Conservation (phyloP, 2,797 vertebrate species). For the Zenarchopterus dispar region DNA sequence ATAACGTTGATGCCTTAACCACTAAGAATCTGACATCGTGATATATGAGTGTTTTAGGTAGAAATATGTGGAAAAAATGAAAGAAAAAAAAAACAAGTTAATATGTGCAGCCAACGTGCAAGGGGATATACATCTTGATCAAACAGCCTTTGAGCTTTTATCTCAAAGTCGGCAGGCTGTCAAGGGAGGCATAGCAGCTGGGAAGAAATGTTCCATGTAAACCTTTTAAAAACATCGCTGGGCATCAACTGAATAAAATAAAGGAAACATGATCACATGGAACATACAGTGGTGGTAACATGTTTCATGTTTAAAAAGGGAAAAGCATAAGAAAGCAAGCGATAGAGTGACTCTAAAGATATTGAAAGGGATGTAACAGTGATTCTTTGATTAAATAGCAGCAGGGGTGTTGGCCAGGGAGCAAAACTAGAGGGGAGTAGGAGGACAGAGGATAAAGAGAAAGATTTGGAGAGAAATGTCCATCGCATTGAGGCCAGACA, state of each 20-base stretch:
- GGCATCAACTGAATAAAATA: conserved; percentile 42
- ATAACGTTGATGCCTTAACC: conserved; percentile 57
- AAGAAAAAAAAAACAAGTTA: conserved; percentile 18
- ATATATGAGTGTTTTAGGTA: conserved; percentile 13
- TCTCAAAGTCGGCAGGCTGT: conserved; percentile 58
- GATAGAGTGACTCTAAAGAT: conserved; percentile 37
- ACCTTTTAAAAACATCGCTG: conserved; percentile 46
- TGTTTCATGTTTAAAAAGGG: conserved; percentile 43
- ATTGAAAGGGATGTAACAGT: conserved; percentile 36
- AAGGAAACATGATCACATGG: conserved; percentile 65
- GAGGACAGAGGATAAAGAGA: conserved; percentile 10
- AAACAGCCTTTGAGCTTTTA: conserved; percentile 60
- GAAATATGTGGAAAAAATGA: conserved; percentile 12
- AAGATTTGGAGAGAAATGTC: conserved; percentile 7
- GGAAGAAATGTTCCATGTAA: conserved; percentile 62
- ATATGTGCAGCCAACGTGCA: conserved; percentile 33
- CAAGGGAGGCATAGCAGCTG: conserved; percentile 44
- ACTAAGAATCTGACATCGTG: conserved; percentile 33
- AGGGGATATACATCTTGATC: conserved; percentile 37
- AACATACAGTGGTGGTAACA: conserved; percentile 52
- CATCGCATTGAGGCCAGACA: conserved; percentile 1
- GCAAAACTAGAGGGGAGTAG: conserved; percentile 12
- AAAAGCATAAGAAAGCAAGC: conserved; percentile 23
- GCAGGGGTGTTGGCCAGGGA: conserved; percentile 41
- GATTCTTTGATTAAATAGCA: conserved; percentile 58